These are phyloP conservation scores for Agraylea sexmaculata DNA, from an alignment of 1,140 invertebrate genomes.

Conservation along the genomic window DNA sequence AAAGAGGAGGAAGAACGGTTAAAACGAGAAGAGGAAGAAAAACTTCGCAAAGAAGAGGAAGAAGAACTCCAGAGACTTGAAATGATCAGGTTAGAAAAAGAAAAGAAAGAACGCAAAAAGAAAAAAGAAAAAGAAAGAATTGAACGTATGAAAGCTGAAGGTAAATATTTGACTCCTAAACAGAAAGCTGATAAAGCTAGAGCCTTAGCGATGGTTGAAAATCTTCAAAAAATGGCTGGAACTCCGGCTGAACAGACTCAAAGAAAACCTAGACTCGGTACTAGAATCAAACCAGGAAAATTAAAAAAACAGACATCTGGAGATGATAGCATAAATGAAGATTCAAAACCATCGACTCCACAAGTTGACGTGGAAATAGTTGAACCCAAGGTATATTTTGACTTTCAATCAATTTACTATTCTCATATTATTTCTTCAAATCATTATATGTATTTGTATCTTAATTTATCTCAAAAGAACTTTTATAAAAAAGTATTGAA, in stretches of 20 bases:
- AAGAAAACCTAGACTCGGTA: conserved; percentile 54
- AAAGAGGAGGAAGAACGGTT: conserved; percentile 81
- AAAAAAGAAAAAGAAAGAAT: conserved; percentile 90
- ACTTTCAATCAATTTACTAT: neutral
- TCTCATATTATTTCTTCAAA: neutral
- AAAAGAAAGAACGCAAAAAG: conserved; percentile 83
- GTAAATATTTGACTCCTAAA: conserved; percentile 84
- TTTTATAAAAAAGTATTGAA: neutral
- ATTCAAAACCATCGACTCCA: too few relatives aligned
- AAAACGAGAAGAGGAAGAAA: conserved; percentile 70
- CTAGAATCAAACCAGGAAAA: conserved; percentile 62
- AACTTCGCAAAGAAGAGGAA: conserved; percentile 59
- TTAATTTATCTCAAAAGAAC: neutral
- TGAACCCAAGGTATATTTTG: conserved; percentile 35
- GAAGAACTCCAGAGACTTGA: conserved; percentile 60
- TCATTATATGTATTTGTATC: neutral
- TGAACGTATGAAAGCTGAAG: conserved; percentile 86
- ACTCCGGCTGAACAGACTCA: conserved; percentile 46
- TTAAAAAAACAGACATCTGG: conserved; percentile 46
- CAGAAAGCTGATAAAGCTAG: conserved; percentile 82
- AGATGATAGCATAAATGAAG: conserved; percentile 36
- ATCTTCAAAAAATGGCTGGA: conserved; percentile 77
- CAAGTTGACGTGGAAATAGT: conserved; percentile 46
- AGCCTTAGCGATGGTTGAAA: conserved; percentile 78
- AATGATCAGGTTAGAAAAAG: conserved; percentile 68